phyloP scores from a whole-genome alignment of 2,888 invertebrate species.

The Eustalomyia histrio region DNA sequence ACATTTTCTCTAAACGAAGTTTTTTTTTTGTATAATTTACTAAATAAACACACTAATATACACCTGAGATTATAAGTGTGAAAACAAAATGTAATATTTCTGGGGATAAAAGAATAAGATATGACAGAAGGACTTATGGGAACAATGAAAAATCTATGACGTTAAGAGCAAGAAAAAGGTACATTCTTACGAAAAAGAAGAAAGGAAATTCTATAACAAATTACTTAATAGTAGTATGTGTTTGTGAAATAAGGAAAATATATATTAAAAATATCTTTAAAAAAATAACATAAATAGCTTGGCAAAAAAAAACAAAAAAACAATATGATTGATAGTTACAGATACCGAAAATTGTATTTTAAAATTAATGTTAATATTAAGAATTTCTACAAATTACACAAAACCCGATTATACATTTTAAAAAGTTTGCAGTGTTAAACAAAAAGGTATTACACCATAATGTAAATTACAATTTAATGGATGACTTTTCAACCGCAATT shows the following conservation, averaged over 20 bases:
- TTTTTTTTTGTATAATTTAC: slow-evolving; percentile 21
- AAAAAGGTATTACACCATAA: slow-evolving; percentile 4
- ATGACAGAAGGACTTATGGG: slow-evolving; percentile 20
- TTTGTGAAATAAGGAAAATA: neutral
- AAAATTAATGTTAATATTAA: neutral
- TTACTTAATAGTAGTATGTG: neutral
- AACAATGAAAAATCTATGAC: slow-evolving; percentile 12
- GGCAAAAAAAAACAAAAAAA: too few relatives aligned
- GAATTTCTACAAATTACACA: neutral
- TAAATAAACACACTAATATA: slow-evolving; percentile 18
- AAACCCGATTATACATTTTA: neutral
- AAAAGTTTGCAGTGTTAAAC: neutral
- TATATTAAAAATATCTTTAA: slow-evolving; percentile 16
- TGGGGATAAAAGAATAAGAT: neutral
- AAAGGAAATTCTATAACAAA: slow-evolving; percentile 9
- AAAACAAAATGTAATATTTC: neutral
- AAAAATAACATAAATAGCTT: slow-evolving; percentile 5
- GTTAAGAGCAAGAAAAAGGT: neutral
- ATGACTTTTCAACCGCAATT: slow-evolving; percentile 51
- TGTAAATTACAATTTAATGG: slow-evolving; percentile 51
- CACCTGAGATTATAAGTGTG: slow-evolving; percentile 32
- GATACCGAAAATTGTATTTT: neutral
- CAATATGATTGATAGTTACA: slow-evolving; percentile 21
- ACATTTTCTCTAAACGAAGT: slow-evolving; percentile 26
- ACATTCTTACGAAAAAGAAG: neutral